Base-by-base conservation (phyloP, 2,113 vertebrate species). In the Rhinichthys klamathensis region DNA sequence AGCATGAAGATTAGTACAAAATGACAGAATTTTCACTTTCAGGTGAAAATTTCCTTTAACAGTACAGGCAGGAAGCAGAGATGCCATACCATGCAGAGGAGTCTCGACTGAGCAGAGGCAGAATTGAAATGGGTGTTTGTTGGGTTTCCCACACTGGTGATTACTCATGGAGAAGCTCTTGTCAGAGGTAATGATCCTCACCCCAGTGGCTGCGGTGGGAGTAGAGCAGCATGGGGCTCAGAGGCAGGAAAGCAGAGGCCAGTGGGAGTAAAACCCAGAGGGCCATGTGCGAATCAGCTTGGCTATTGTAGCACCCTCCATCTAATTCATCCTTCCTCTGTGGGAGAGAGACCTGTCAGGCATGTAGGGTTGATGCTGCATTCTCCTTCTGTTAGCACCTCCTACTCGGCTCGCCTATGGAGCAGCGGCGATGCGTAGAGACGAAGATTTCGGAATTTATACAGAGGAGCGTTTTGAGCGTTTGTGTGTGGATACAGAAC, bases 81-180 rank as follows among this genome's bases (percentile, higher is more conserved):
- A 10, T 82, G 75, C 27, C 70, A 81, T 41, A 12, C 1, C 61
- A 51, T 78, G 78, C 44, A 56, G 70, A 32, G 69, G 63, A 84
- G 78, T 84, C 60, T 78, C 51, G 70, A 60, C 82, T 77, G 41
- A 73, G 85, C 78, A 38, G 51, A 84, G 60, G 77, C 85, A 84
- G 85, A 61, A 12, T n/a, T 86, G 73, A 84, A 84, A 86, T 65
- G 76, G 46, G 74, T 72, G 84, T 89, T 83, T 85, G 88, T 88
- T 91, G 86, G 85, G 88, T 87, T 90, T 91, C 88, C 87, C 83
- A 87, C 85, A 90, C 85, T 90, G 81, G 83, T 85, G 89, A 91
- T 91, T 90, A 90, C 86, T 91, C 89, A 89, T 84, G 86, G 89
- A 89, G 88, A 88, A 90, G 90, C 90, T 89, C 87, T 90, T 90